Percentiles rank a stretch among this genome's conserved stretches.
These are phyloP conservation scores for Trichogramma evanescens DNA, from an alignment of 2,888 invertebrate species.

Conservation along the genomic window DNA sequence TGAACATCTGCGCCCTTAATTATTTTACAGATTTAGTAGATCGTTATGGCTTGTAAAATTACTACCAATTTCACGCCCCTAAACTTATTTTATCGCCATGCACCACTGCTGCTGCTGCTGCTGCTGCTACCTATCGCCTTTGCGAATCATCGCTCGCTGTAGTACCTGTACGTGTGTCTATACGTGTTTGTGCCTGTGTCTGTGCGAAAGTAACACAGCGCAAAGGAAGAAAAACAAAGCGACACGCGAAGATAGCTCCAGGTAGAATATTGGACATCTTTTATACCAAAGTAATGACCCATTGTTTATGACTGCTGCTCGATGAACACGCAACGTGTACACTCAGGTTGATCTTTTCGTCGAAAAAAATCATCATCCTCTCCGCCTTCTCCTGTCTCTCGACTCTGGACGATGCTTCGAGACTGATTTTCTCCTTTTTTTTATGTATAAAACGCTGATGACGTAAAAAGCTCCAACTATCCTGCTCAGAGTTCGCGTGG, in stretches of 20 bases:
- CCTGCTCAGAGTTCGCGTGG: no score
- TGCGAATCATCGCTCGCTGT: conserved; percentile 25
- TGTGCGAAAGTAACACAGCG: no score
- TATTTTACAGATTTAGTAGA: conserved; percentile 48
- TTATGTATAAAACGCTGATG: no score
- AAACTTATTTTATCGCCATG: conserved; percentile 42
- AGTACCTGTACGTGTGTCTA: conserved; percentile 19
- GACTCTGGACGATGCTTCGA: no score
- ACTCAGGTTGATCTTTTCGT: no score
- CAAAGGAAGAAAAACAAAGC: conserved; percentile 18
- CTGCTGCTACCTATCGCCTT: conserved; percentile 31
- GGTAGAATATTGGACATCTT: conserved; percentile 43
- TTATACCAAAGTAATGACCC: conserved; percentile 44
- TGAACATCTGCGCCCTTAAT: conserved; percentile 47
- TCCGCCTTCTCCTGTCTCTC: no score
- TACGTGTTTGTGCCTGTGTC: neutral
- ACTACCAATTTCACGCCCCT: conserved; percentile 48
- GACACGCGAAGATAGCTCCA: conserved; percentile 21
- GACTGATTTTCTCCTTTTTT: no score
- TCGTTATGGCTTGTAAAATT: conserved; percentile 49
- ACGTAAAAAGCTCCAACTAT: no score
- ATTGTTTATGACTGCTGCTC: conserved; percentile 43
- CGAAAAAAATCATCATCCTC: no score
- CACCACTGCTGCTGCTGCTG: conserved; percentile 4
- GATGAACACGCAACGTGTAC: conserved; percentile 36